These are phyloP conservation scores for Choreutis nemorana DNA, from an alignment of 2,888 invertebrate species.

Conservation along the genomic window DNA sequence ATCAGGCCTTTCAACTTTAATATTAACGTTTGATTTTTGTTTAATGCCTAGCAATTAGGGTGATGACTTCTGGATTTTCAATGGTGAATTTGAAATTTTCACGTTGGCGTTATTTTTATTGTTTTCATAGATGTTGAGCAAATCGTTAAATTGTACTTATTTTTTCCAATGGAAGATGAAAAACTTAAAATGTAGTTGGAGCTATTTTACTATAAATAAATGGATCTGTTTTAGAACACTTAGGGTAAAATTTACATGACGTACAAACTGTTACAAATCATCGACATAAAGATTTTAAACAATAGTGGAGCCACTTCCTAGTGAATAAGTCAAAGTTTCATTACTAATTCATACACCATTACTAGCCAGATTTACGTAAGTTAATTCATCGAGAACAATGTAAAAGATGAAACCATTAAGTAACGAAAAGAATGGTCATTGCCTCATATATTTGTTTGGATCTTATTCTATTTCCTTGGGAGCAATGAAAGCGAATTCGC, in stretches of 20 bases:
- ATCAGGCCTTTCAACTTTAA: too few species aligned
- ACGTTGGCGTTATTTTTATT: too few species aligned
- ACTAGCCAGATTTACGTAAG: conserved; percentile 50
- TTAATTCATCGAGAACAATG: conserved; percentile 39
- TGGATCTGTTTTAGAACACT: too few species aligned
- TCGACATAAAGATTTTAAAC: conserved; percentile 24
- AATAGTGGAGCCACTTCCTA: conserved; percentile 46
- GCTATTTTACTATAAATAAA: too few species aligned
- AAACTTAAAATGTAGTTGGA: too few species aligned
- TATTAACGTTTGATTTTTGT: too few species aligned
- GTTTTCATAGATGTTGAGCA: too few species aligned
- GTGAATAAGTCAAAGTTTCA: conserved; percentile 19
- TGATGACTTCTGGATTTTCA: too few species aligned
- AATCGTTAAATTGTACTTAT: too few species aligned
- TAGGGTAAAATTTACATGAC: conserved; percentile 8
- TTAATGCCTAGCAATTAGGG: too few species aligned
- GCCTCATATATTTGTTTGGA: conserved; percentile 49
- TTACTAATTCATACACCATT: conserved; percentile 46
- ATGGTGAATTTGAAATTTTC: too few species aligned
- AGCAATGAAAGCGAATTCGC: conserved; percentile 37
- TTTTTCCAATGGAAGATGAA: too few species aligned
- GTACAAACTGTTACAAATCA: conserved; percentile 13
- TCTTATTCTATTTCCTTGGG: conserved; percentile 36
- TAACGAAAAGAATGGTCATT: conserved; percentile 52
- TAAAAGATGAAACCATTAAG: conserved; percentile 49